Conservation (phyloP, 2,113 vertebrate genomes). For the Alligator sinensis region DNA sequence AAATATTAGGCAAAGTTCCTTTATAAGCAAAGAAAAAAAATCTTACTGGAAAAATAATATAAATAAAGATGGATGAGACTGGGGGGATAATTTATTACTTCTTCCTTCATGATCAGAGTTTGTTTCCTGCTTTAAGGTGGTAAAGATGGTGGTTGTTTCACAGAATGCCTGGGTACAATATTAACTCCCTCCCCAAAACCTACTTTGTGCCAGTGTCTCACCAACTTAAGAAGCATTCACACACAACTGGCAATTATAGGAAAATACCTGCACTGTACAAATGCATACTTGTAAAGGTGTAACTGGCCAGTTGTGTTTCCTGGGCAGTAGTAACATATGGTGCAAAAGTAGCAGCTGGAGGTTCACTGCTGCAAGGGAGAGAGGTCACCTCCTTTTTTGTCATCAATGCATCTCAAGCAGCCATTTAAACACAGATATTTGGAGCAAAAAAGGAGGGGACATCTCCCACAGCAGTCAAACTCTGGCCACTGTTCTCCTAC, state of each 20-base stretch:
- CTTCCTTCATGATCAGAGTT: background rate
- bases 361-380: too few relatives aligned
- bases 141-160: background rate
- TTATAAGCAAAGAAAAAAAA: background rate
- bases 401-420: too few relatives aligned
- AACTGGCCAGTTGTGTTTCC: fast-evolving
- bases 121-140: background rate
- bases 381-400: too few relatives aligned
- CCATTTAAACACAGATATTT: too few relatives aligned
- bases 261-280: background rate
- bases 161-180: fast-evolving
- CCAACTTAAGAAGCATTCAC: background rate
- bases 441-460: too few relatives aligned
- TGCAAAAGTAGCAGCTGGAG: too few relatives aligned
- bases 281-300: background rate
- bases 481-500: too few relatives aligned
- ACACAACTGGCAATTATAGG: too few relatives aligned
- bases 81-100: background rate
- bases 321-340: too few relatives aligned
- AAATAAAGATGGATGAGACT: background rate
- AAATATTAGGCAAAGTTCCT: background rate
- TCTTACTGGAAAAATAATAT: background rate
- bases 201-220: background rate
- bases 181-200: background rate
- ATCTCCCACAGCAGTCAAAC: too few relatives aligned